phyloP scores from a whole-genome alignment of 2,113 vertebrate species.

The Fulmarus glacialis region DNA sequence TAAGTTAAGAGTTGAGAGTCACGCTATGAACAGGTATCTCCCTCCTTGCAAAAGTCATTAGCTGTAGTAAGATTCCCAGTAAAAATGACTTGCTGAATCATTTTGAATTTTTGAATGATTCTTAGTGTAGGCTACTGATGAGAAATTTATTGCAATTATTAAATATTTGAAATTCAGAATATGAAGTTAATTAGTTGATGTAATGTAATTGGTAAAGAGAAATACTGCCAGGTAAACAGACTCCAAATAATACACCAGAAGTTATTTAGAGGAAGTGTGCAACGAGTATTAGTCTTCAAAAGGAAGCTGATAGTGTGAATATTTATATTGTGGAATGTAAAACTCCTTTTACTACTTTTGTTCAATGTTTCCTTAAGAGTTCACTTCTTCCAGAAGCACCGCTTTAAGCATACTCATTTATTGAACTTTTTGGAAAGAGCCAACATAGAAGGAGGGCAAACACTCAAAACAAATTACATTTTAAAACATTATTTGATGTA shows the following conservation, averaged over 20 bases:
- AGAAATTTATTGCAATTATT: not conserved
- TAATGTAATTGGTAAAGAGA: not conserved
- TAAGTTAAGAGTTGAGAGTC: not conserved
- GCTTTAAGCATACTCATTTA: not conserved
- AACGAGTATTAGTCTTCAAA: not conserved
- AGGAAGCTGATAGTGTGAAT: not conserved
- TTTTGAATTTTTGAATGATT: not conserved
- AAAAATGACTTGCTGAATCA: not conserved
- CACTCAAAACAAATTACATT: not conserved
- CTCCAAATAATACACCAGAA: not conserved
- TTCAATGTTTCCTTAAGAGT: not conserved
- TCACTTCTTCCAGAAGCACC: not conserved
- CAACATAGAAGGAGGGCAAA: not conserved
- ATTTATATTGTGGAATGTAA: not conserved
- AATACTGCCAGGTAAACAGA: not conserved
- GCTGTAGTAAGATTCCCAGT: not conserved
- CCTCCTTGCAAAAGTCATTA: not conserved
- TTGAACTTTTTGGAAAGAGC: not conserved
- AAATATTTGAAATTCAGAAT: not conserved
- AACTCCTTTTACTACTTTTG: not conserved
- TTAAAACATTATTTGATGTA: not conserved
- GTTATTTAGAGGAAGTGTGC: not conserved
- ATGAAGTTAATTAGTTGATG: not conserved
- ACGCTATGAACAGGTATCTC: not conserved
- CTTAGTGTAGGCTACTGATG: not conserved